Conservation (phyloP, 23 tunicate species). For the Halocynthia roretzi region DNA sequence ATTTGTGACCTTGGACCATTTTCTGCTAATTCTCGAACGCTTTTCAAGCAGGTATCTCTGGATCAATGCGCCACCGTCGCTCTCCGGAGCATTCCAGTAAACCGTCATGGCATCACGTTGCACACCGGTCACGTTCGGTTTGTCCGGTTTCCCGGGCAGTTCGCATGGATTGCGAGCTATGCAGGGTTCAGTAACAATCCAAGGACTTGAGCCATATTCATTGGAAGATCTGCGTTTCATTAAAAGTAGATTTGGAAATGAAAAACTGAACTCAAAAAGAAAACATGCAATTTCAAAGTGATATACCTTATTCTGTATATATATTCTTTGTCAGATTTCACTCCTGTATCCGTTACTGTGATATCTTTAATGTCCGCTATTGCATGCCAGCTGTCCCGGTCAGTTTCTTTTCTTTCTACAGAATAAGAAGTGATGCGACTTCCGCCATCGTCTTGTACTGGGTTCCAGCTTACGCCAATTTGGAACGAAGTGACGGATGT, state of each 20-base stretch:
- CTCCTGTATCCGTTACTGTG: constrained; percentile 18
- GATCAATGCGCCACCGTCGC: constrained; percentile 63
- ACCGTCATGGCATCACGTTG: constrained; percentile 30
- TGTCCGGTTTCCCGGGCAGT: constrained; percentile 16
- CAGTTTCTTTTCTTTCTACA: constrained; percentile 32
- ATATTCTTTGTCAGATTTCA: constrained; percentile 24
- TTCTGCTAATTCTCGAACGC: constrained; percentile 73
- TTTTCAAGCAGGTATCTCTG: constrained; percentile 52
- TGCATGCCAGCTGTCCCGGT: constrained; percentile 28
- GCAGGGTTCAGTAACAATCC: constrained; percentile 32
- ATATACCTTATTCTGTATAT: constrained; percentile 22
- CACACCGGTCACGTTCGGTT: constrained; percentile 24
- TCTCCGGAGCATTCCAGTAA: constrained; percentile 59
- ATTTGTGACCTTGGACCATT: constrained; percentile 70
- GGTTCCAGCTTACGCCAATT: constrained; percentile 19
- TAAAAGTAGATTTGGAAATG: background rate
- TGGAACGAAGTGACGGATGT: constrained; percentile 5
- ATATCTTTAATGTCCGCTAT: constrained; percentile 13
- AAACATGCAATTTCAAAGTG: background rate
- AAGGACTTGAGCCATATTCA: constrained; percentile 68
- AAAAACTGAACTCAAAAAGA: background rate
- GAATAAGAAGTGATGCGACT: constrained; percentile 23
- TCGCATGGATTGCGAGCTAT: constrained; percentile 23
- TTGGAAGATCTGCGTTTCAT: constrained; percentile 44
- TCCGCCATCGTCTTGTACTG: constrained; percentile 30